A percentile compares a stretch with the other conserved stretches of the same genome.
Conservation (phyloP, 2,888 invertebrate genomes). For the Drosophila formosana region DNA sequence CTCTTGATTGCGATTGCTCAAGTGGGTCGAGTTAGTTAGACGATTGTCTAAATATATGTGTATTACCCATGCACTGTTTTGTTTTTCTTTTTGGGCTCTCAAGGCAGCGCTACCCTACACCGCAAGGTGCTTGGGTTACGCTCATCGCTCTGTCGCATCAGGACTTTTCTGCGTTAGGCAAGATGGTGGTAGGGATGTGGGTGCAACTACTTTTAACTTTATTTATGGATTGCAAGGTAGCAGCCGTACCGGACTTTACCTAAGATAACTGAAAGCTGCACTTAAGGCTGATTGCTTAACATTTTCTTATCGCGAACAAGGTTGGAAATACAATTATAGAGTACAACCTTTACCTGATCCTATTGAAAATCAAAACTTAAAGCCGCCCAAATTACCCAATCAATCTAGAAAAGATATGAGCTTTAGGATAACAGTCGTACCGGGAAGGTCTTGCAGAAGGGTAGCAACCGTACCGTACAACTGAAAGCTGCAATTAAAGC, state of each 20-base stretch:
- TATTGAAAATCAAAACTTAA: no score
- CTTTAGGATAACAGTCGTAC: no score
- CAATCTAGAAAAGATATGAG: no score
- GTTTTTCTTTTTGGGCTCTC: constrained; percentile 5
- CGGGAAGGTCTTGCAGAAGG: background rate
- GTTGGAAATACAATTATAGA: background rate
- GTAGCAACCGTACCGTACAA: no score
- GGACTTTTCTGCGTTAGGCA: background rate
- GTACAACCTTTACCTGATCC: background rate
- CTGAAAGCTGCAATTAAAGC: no score
- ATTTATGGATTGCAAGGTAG: background rate
- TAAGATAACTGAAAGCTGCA: background rate
- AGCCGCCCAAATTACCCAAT: no score
- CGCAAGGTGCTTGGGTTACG: background rate
- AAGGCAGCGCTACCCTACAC: constrained; percentile 17
- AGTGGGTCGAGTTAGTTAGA: constrained; percentile 44
- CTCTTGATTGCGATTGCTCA: constrained; percentile 68
- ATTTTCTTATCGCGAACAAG: background rate
- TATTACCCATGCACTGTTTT: constrained; percentile 6
- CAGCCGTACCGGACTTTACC: background rate
- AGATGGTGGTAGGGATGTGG: no score
- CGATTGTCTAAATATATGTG: constrained; percentile 48
- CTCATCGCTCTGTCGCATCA: background rate
- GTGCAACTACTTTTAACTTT: no score
- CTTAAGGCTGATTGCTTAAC: background rate